phyloP scores from a whole-genome alignment of 2,888 invertebrate genomes.

The Malthinus flaveolus region DNA sequence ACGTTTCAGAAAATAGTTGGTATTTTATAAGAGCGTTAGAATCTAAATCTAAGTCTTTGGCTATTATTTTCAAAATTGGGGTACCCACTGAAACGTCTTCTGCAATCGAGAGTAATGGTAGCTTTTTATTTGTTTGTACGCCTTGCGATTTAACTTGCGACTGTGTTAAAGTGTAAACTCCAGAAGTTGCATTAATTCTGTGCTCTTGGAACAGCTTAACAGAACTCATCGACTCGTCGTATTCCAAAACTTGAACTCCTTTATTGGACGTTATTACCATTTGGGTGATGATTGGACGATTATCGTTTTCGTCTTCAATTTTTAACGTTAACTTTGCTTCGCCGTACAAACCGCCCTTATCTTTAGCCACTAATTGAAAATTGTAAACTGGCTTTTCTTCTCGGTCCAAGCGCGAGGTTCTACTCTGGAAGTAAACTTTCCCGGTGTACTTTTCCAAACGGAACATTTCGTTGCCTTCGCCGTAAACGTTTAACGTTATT shows the following conservation, averaged over 20 bases:
- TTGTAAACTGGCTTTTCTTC: constrained; percentile 71
- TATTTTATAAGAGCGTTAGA: constrained; percentile 73
- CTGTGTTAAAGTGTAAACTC: constrained; percentile 42
- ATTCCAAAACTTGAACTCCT: constrained; percentile 67
- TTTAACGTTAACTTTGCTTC: constrained; percentile 72
- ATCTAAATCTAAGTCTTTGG: constrained; percentile 73
- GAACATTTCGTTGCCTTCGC: constrained; percentile 77
- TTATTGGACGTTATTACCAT: constrained; percentile 71
- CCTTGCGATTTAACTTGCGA: constrained; percentile 41
- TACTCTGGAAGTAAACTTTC: constrained; percentile 61
- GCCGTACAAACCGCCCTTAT: constrained; percentile 74
- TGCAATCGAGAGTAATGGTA: constrained; percentile 69
- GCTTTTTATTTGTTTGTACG: constrained; percentile 41
- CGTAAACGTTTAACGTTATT: constrained; percentile 70
- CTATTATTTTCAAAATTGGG: constrained; percentile 69
- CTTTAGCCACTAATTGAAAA: constrained; percentile 74
- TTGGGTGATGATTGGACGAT: constrained; percentile 71
- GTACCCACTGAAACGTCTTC: constrained; percentile 75
- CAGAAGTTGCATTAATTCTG: constrained; percentile 35
- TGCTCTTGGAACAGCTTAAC: constrained; percentile 57
- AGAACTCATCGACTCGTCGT: constrained; percentile 59
- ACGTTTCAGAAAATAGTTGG: constrained; percentile 69
- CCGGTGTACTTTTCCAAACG: constrained; percentile 67
- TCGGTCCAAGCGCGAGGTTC: constrained; percentile 63
- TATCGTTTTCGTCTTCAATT: constrained; percentile 82